These are phyloP conservation scores for Acanthosepion lycidas DNA, from an alignment of 2,888 invertebrate species.

Conservation along the genomic window DNA sequence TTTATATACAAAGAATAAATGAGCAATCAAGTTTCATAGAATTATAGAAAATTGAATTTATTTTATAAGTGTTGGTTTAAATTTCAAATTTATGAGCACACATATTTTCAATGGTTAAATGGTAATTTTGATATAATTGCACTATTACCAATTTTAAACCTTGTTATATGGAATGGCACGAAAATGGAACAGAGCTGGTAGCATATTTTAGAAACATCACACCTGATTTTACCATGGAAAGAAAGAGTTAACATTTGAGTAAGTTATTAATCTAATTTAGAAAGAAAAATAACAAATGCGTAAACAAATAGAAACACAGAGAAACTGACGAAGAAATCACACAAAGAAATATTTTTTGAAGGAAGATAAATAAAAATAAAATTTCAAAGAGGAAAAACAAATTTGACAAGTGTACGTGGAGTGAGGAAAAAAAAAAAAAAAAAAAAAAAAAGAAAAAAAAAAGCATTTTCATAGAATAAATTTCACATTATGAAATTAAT, in stretches of 20 bases:
- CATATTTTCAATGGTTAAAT: neutral
- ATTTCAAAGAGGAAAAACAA: neutral
- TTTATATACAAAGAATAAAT: neutral
- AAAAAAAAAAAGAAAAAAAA: no score
- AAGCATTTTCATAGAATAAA: no score
- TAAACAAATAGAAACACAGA: neutral
- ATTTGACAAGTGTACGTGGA: no score
- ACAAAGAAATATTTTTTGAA: neutral
- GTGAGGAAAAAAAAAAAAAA: no score
- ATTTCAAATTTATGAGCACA: neutral
- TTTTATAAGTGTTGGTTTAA: neutral
- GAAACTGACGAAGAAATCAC: neutral
- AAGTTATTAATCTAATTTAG: neutral
- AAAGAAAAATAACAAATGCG: neutral
- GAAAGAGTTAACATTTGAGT: neutral
- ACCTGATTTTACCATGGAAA: conserved; percentile 15
- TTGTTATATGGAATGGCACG: neutral
- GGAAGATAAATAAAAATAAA: neutral
- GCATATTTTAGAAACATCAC: conserved; percentile 14
- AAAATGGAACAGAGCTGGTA: no score
- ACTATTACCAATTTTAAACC: neutral
- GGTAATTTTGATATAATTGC: neutral
- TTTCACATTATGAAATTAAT: no score
- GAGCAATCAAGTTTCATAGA: neutral
- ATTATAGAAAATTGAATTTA: neutral